Conservation (phyloP, 2,113 vertebrate genomes). For the Thryonomys swinderianus region DNA sequence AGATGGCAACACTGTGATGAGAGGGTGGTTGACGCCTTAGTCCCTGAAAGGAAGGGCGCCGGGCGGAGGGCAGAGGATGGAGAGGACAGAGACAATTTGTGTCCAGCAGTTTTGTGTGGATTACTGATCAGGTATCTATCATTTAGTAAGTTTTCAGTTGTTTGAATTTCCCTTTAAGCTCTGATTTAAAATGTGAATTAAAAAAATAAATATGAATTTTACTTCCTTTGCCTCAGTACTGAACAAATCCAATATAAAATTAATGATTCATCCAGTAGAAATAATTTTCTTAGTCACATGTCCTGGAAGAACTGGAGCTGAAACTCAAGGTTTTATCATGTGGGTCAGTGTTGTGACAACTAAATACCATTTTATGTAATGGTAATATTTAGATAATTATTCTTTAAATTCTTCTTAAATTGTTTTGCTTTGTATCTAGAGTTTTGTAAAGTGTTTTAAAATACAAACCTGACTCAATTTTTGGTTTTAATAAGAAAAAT, state of each 20-base stretch:
- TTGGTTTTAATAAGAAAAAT: neutral
- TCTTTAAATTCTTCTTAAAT: conserved; percentile 9
- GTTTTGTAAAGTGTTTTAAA: conserved; percentile 17
- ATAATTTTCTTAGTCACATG: neutral
- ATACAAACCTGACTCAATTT: neutral
- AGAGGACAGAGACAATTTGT: neutral
- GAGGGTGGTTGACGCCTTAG: neutral
- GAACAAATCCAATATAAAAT: neutral
- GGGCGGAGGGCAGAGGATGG: neutral
- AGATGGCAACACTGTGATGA: neutral
- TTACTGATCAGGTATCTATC: neutral
- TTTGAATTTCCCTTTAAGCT: conserved; percentile 2
- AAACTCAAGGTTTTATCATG: conserved; percentile 3
- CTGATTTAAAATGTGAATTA: neutral
- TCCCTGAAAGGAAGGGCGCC: neutral
- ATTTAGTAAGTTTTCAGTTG: conserved; percentile 27
- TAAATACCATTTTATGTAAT: neutral
- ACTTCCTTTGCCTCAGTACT: neutral
- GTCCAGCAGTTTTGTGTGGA: neutral
- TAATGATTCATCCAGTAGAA: neutral
- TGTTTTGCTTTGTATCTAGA: conserved; percentile 27
- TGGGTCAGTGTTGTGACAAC: neutral
- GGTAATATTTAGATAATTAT: neutral
- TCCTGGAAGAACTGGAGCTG: neutral
- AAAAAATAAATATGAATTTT: neutral